Conservation (phyloP, 2,888 invertebrate genomes). For the Scaptomyza flava region DNA sequence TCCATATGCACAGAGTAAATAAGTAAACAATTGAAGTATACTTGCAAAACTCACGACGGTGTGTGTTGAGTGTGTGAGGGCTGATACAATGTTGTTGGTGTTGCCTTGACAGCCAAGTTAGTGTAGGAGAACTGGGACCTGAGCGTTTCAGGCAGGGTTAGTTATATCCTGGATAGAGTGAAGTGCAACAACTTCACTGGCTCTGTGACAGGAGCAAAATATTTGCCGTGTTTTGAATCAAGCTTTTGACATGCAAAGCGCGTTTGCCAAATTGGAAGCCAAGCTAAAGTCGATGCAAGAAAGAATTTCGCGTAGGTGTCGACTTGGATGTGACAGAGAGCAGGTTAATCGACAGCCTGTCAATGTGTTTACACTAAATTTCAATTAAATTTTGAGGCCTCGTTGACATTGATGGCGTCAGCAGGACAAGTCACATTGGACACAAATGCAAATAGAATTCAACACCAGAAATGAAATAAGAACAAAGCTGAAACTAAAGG, state of each 20-base stretch:
- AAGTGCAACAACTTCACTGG: constrained; percentile 59
- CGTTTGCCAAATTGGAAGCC: constrained; percentile 66
- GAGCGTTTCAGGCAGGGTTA: constrained; percentile 4
- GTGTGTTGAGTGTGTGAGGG: constrained; percentile 11
- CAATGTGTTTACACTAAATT: constrained; percentile 77
- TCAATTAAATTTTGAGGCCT: constrained; percentile 73
- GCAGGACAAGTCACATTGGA: constrained; percentile 23
- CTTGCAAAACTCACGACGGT: constrained; percentile 37
- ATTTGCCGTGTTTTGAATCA: constrained; percentile 56
- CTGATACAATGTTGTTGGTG: constrained; percentile 34
- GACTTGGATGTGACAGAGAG: constrained; percentile 15
- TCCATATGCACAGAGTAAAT: constrained; percentile 77
- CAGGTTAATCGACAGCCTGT: constrained; percentile 73
- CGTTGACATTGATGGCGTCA: constrained; percentile 64
- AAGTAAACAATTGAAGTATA: constrained; percentile 68
- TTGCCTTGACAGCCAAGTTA: constrained; percentile 58
- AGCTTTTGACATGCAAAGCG: constrained; percentile 67
- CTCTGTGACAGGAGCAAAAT: constrained; percentile 76
- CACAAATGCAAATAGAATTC: constrained; percentile 50
- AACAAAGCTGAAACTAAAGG: constrained; percentile 20
- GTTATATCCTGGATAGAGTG: constrained; percentile 29
- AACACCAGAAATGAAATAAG: constrained; percentile 23
- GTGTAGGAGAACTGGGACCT: not conserved
- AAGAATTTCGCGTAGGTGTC: constrained; percentile 67
- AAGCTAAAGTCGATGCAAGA: constrained; percentile 60